phyloP scores from a whole-genome alignment of 2,797 vertebrate species.

The Enteromius trimaculatus region DNA sequence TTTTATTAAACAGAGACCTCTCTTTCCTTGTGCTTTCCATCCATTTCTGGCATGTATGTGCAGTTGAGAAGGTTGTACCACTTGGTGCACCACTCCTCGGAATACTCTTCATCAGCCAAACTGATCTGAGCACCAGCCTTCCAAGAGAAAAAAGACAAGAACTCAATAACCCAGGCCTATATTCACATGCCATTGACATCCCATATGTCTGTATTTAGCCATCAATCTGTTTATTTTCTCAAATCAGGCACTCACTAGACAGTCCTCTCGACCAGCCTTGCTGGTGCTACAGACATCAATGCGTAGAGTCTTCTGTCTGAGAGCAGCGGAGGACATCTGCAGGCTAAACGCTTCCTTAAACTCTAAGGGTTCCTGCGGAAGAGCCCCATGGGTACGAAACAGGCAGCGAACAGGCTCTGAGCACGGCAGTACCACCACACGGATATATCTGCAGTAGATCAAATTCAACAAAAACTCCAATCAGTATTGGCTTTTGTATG shows the following conservation, averaged over 20 bases:
- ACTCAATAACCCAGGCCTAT: not conserved
- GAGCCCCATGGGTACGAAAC: constrained; percentile 83
- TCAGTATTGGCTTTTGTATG: not conserved
- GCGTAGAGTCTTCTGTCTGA: constrained; percentile 93
- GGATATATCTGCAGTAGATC: constrained; percentile 80
- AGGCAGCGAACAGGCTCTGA: constrained; percentile 87
- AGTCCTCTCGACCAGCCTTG: constrained; percentile 84
- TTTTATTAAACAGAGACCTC: constrained; percentile 46
- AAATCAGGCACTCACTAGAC: constrained; percentile 81
- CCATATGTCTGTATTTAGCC: not conserved
- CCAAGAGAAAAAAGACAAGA: not conserved
- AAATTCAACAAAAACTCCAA: not conserved
- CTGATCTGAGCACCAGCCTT: constrained; percentile 96
- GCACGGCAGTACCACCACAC: constrained; percentile 88
- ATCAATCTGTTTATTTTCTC: not conserved
- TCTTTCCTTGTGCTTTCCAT: constrained; percentile 71
- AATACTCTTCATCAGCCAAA: constrained; percentile 86
- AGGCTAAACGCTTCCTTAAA: constrained; percentile 90
- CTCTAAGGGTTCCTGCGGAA: constrained; percentile 75
- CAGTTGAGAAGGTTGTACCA: constrained; percentile 95
- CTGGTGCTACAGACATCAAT: constrained; percentile 86
- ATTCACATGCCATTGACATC: not conserved
- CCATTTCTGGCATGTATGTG: constrained; percentile 81
- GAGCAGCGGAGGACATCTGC: constrained; percentile 82
- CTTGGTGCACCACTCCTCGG: constrained; percentile 83